Percentiles rank a stretch among this genome's conserved stretches.
phyloP scores from a whole-genome alignment of 2,888 invertebrate genomes.

The Luperina nickerlii region DNA sequence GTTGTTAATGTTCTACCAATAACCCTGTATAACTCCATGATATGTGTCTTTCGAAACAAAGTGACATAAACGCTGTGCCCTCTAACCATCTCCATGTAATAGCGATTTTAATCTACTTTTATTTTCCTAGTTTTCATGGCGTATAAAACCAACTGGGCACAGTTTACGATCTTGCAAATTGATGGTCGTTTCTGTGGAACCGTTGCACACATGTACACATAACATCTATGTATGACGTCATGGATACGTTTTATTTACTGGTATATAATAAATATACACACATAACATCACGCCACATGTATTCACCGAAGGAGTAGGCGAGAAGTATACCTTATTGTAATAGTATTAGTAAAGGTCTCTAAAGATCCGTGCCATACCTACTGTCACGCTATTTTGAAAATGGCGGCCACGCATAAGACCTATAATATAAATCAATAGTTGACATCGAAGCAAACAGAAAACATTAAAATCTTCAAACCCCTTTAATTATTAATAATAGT shows the following conservation, averaged over 20 bases:
- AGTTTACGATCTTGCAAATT: conserved; percentile 39
- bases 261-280: background rate
- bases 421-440: no score
- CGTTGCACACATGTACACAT: conserved; percentile 31
- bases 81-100: conserved; percentile 19
- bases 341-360: no score
- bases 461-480: no score
- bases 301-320: no score
- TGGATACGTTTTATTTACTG: background rate
- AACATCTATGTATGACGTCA: background rate
- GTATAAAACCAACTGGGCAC: conserved; percentile 42
- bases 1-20: no score
- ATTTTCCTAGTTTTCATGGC: conserved; percentile 46
- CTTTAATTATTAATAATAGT: no score
- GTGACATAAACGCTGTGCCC: conserved; percentile 14
- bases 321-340: no score
- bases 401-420: no score
- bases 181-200: conserved; percentile 26
- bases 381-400: no score
- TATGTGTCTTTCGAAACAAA: conserved; percentile 16
- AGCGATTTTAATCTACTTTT: conserved; percentile 51
- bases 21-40: background rate
- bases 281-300: background rate
- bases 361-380: no score
- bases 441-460: no score